Percentiles rank a stretch among this genome's conserved stretches.
phyloP scores from a whole-genome alignment of 2,888 invertebrate species.

The Dasypogon diadema region DNA sequence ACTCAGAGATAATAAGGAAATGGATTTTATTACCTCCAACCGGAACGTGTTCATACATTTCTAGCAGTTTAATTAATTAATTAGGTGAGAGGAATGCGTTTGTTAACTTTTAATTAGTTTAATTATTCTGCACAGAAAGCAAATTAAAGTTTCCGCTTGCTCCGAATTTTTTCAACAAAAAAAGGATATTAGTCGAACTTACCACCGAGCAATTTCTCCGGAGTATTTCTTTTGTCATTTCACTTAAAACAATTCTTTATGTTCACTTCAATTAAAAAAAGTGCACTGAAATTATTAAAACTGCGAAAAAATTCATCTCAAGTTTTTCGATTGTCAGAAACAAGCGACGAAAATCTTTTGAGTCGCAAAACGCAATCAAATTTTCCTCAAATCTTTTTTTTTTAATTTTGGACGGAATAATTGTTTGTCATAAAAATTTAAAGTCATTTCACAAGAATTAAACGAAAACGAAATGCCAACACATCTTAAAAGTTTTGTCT shows the following conservation, averaged over 20 bases:
- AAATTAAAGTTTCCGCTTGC: not conserved
- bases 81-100: conserved; percentile 22
- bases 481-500: conserved; percentile 1
- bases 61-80: conserved; percentile 43
- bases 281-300: too few relatives aligned
- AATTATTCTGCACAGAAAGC: too few relatives aligned
- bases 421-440: too few relatives aligned
- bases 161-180: conserved; percentile 1
- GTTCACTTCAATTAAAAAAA: conserved; percentile 3
- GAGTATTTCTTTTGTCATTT: not conserved
- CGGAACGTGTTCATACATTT: conserved; percentile 41
- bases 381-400: not conserved
- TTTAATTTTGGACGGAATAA: too few relatives aligned
- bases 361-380: not conserved
- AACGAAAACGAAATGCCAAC: too few relatives aligned
- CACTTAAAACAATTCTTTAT: not conserved
- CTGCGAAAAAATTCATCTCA: too few relatives aligned
- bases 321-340: too few relatives aligned
- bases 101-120: conserved; percentile 9
- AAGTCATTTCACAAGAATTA: too few relatives aligned
- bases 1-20: conserved; percentile 38
- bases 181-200: conserved; percentile 26
- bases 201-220: conserved; percentile 1
- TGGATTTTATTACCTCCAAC: conserved; percentile 38
- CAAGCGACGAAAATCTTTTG: too few relatives aligned